Conservation (phyloP, 2,113 vertebrate species). For the Solea senegalensis region DNA sequence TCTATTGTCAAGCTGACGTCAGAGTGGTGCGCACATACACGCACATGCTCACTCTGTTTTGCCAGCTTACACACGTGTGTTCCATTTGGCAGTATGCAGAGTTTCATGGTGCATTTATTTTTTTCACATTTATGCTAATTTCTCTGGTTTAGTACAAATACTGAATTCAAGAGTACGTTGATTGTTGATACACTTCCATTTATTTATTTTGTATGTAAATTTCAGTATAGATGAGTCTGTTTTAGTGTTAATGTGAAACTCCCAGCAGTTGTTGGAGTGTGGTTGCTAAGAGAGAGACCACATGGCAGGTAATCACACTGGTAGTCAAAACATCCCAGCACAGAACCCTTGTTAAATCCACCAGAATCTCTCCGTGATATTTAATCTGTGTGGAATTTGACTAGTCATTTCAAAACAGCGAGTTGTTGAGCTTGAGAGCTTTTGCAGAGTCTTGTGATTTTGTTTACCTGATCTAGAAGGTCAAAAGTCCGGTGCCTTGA, state of each 20-base stretch:
- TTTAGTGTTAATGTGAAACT: conserved; percentile 1
- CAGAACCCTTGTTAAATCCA: conserved; percentile 64
- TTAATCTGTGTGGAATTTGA: conserved; percentile 71
- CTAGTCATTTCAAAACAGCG: conserved; percentile 42
- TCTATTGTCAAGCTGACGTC: conserved; percentile 54
- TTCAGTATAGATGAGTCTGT: too few relatives aligned
- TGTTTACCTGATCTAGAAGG: conserved; percentile 60
- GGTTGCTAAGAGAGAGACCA: conserved; percentile 41
- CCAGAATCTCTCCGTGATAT: conserved; percentile 60
- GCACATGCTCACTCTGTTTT: conserved; percentile 28
- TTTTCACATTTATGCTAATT: neutral
- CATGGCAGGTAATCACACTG: conserved; percentile 68
- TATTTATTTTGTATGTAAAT: neutral
- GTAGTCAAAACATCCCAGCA: conserved; percentile 77
- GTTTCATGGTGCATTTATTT: conserved; percentile 8
- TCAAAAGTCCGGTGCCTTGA: conserved; percentile 72
- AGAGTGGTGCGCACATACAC: conserved; percentile 30
- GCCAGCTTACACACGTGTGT: conserved; percentile 42
- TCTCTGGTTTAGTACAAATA: neutral
- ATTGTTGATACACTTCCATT: neutral
- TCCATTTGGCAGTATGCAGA: conserved; percentile 46
- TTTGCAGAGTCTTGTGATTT: conserved; percentile 27
- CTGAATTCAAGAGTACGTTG: neutral
- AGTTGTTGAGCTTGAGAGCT: conserved; percentile 32
- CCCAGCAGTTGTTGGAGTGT: neutral